Percentiles rank a stretch among this genome's conserved stretches.
Conservation (phyloP, 2,113 vertebrate species). For the Pionites leucogaster region DNA sequence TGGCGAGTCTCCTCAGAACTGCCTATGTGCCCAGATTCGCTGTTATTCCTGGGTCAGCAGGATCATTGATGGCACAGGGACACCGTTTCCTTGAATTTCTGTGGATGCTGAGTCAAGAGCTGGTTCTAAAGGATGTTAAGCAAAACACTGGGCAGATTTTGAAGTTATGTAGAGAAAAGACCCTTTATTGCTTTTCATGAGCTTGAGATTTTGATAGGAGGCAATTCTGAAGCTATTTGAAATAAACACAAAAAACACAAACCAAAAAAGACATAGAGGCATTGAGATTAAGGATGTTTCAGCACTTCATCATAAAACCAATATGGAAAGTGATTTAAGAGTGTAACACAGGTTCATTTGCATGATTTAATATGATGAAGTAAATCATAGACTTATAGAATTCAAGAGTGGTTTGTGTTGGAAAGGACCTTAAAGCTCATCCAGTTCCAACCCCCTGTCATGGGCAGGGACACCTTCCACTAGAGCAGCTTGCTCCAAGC, state of each 20-base stretch:
- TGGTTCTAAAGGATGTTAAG: neutral
- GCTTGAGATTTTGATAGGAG: neutral
- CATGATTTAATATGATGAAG: neutral
- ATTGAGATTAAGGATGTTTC: neutral
- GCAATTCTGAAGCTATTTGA: neutral
- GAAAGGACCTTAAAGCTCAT: neutral
- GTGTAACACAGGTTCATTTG: neutral
- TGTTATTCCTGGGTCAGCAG: accelerated
- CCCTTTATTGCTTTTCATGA: neutral
- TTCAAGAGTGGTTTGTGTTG: neutral
- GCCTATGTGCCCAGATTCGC: neutral
- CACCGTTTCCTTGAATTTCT: neutral
- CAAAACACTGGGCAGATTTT: neutral
- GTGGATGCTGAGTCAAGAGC: neutral
- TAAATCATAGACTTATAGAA: neutral
- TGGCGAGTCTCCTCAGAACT: neutral
- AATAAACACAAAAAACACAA: neutral
- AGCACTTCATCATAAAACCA: neutral
- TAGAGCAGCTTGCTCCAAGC: neutral
- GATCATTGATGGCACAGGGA: neutral
- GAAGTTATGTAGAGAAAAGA: neutral
- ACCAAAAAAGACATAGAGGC: neutral
- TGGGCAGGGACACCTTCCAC: neutral
- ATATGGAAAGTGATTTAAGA: neutral
- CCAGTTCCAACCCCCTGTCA: neutral